These are phyloP conservation scores for Erebia ligea DNA, from an alignment of 2,888 invertebrate species.

Conservation along the genomic window DNA sequence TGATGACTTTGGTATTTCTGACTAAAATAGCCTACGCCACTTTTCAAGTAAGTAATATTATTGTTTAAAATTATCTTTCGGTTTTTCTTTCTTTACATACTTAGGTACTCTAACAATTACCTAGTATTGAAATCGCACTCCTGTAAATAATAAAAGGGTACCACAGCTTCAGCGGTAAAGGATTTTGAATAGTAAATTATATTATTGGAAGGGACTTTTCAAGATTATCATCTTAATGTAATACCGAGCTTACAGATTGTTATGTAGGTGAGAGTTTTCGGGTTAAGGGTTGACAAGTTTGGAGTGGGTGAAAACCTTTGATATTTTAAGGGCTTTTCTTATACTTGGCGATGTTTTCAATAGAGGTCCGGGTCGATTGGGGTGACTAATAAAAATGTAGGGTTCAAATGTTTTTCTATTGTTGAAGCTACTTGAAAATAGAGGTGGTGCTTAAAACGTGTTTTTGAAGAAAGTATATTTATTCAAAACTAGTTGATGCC, in stretches of 20 bases:
- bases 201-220: background rate
- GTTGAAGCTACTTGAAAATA: background rate
- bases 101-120: no score
- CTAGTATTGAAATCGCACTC: no score
- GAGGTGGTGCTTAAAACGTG: no score
- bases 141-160: background rate
- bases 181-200: background rate
- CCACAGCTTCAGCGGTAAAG: background rate
- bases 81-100: no score
- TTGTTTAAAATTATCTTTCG: no score
- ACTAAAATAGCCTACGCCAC: no score
- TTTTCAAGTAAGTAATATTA: no score
- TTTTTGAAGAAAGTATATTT: no score
- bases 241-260: conserved; percentile 5
- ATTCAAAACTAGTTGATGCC: no score
- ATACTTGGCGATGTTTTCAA: conserved; percentile 5
- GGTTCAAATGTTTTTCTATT: background rate
- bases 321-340: conserved; percentile 22
- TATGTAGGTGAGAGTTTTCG: conserved; percentile 23
- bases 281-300: conserved; percentile 25
- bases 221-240: conserved; percentile 4
- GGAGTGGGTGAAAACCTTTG: conserved; percentile 27
- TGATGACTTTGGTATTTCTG: no score
- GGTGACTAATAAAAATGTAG: conserved; percentile 9
- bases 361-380: conserved; percentile 10